phyloP scores from a whole-genome alignment of 2,888 invertebrate species.

The Campoplex capitator region DNA sequence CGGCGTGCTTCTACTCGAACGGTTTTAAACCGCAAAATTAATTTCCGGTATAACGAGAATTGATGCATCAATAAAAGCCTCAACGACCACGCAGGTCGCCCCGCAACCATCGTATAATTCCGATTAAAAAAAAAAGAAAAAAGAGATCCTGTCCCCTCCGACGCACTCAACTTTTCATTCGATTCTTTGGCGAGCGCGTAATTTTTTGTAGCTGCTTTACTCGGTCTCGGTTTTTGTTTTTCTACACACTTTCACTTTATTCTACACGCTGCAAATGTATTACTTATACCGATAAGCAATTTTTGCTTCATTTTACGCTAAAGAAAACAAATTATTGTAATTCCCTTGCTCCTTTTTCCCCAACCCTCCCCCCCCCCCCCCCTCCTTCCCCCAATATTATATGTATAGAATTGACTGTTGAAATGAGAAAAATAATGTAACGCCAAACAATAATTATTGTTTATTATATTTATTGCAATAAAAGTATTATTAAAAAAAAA shows the following conservation, averaged over 20 bases:
- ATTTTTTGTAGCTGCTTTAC: conserved; percentile 76
- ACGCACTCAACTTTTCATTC: conserved; percentile 1
- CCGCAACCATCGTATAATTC: conserved; percentile 35
- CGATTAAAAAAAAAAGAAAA: background rate
- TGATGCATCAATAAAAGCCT: conserved; percentile 26
- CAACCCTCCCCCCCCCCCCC: conserved; percentile 34
- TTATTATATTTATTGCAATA: conserved; percentile 82
- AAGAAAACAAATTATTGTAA: conserved; percentile 75
- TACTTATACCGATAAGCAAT: conserved; percentile 76
- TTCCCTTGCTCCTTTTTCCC: conserved; percentile 43
- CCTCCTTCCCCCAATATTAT: conserved; percentile 69
- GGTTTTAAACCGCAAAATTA: conserved; percentile 3
- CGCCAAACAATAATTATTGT: conserved; percentile 81
- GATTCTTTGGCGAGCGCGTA: conserved; percentile 30
- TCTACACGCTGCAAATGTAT: conserved; percentile 78
- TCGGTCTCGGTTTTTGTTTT: conserved; percentile 67
- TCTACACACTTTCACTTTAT: conserved; percentile 72
- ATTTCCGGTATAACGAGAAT: conserved; percentile 6
- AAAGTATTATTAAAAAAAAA: conserved; percentile 79
- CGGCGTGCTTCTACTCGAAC: conserved; percentile 7
- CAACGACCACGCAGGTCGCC: conserved; percentile 27
- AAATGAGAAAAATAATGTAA: conserved; percentile 74
- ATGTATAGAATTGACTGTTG: conserved; percentile 81
- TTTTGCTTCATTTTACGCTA: conserved; percentile 78
- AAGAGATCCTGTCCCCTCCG: conserved; percentile 35